Evolutionary conservation across 2,888 invertebrate genomes (phyloP).

Genomic region (Ellobium chinense): DNA sequence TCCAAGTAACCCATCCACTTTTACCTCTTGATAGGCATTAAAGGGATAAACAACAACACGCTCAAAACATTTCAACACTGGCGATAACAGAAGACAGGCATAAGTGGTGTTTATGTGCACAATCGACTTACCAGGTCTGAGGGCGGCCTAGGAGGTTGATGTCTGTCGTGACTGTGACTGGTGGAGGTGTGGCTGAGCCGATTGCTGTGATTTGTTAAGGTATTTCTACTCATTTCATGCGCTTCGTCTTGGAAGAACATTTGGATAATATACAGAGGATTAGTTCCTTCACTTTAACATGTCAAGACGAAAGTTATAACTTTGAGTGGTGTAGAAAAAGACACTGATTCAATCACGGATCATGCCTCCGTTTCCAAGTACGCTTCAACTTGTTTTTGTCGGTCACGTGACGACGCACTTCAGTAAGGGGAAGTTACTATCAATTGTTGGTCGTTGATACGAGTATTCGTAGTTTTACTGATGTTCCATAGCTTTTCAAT

Average conservation of each 20-base stretch:
- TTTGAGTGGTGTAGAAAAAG: not conserved
- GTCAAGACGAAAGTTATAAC: not conserved
- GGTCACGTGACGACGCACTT: conserved; percentile 36
- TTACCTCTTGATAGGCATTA: too few relatives aligned
- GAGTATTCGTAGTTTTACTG: not conserved
- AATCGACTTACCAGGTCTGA: conserved; percentile 48
- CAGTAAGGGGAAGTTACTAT: not conserved
- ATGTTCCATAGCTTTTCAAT: not conserved
- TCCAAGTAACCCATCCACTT: too few relatives aligned
- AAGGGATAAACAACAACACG: too few relatives aligned
- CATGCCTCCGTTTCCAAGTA: conserved; percentile 15
- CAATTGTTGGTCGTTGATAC: not conserved
- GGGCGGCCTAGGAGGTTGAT: conserved; percentile 39
- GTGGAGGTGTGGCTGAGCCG: conserved; percentile 13
- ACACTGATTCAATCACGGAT: not conserved
- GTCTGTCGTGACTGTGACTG: conserved; percentile 28
- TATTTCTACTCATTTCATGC: conserved; percentile 7
- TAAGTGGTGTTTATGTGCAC: too few relatives aligned
- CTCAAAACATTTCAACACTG: too few relatives aligned
- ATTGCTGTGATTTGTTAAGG: conserved; percentile 3
- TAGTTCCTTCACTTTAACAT: not conserved
- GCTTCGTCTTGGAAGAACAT: not conserved
- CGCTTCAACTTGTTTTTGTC: not conserved
- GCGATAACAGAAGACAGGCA: too few relatives aligned
- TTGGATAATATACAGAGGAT: not conserved